Base-by-base conservation (phyloP, 1,140 invertebrate species). In the Bombyx mori region DNA sequence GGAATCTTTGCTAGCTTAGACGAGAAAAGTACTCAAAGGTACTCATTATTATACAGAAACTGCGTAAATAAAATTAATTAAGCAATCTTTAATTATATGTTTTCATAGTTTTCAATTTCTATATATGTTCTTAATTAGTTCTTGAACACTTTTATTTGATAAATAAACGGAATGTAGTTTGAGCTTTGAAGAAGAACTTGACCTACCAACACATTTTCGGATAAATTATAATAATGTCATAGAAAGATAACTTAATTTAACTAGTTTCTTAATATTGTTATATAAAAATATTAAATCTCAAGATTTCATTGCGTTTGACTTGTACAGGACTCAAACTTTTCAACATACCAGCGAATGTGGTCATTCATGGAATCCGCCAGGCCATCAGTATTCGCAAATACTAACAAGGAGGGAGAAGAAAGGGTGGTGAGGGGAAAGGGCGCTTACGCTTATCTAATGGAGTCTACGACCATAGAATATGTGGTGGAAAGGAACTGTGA, bases 281-380 rank as follows among this genome's bases (percentile, higher is more conserved):
- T 35, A 35, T 35, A 35, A 35, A 35, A 35, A 35, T 35, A 35
- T 35, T 35, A 35, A 47, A 8, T 45, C 8, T 47, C n/a, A 47
- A 47, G 8, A 47, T 10, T 47, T 9, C 45, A 10, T 47, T 47
- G 6, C n/a, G 3, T 47, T 47, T 47, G n/a, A 47, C n/a, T 47
- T 10, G 6, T 47, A 47, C 45, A 97, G 94, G 95, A 97, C 81
- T 97, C 96, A 8, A 97, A 96, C 83, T 95, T 97, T 75, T 95
- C 95, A 7, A 96, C 95, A 7, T 97, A 97, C 84, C 94, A 96
- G 84, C 89, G 94, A 48, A 97, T 97, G 95, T 97, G 95, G 95
- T 93, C 94, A 2, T 96, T 96, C 68, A 98, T 97, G 95, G 94
- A 97, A 77, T 95, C 94, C 0, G 92, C 94, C 9, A 89, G 94